A percentile compares a stretch with the other conserved stretches of the same genome.
phyloP scores from a whole-genome alignment of 2,797 vertebrate genomes.

The Falco columbarius region DNA sequence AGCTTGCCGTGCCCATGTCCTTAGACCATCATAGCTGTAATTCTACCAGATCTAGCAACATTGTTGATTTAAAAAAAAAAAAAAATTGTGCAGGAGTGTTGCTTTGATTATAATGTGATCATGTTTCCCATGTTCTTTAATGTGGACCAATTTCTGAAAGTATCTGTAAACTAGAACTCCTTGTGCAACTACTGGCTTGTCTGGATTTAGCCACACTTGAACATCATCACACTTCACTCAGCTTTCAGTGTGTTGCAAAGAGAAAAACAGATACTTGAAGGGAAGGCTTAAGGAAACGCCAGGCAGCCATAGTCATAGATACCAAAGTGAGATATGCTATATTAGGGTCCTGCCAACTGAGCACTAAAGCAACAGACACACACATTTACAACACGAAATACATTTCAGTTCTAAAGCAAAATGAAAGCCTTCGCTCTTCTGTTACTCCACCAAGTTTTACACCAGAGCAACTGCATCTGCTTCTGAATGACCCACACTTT shows the following conservation, averaged over 20 bases:
- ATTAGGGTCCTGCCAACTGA: not conserved
- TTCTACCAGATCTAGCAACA: not conserved
- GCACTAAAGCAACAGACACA: not conserved
- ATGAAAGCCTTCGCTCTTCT: not conserved
- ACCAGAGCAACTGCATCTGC: not conserved
- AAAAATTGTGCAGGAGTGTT: not conserved
- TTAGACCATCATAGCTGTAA: not conserved
- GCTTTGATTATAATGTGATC: not conserved
- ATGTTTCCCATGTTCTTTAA: not conserved
- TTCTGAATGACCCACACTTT: not conserved
- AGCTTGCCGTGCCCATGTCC: not conserved
- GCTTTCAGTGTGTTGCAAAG: not conserved
- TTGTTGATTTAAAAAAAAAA: too few relatives aligned
- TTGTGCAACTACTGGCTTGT: not conserved
- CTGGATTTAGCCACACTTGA: not conserved
- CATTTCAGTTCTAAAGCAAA: not conserved
- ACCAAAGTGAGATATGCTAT: not conserved
- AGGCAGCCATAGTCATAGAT: not conserved
- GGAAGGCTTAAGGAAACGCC: not conserved
- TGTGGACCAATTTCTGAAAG: not conserved
- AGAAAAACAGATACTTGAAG: not conserved
- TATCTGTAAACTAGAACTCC: not conserved
- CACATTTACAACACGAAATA: not conserved
- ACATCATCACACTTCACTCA: not conserved
- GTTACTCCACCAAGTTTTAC: not conserved